Conservation (phyloP, 2,797 vertebrate genomes). For the Coracias cyanogaster region DNA sequence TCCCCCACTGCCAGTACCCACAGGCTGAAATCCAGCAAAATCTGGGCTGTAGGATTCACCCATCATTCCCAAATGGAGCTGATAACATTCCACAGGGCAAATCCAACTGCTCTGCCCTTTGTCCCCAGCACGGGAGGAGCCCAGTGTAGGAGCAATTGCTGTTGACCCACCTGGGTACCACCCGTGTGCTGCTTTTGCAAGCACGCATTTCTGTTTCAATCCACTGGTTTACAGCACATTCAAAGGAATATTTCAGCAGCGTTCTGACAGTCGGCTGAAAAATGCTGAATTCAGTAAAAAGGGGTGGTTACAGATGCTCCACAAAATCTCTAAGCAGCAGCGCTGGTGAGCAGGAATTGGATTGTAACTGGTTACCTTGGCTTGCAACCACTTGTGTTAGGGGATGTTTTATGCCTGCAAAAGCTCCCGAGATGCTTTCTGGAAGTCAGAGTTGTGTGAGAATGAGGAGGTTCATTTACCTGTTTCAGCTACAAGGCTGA, state of each 20-base stretch:
- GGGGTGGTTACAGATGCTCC: background rate
- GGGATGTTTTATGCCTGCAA: background rate
- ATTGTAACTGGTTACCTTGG: background rate
- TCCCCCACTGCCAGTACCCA: background rate
- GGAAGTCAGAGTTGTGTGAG: background rate
- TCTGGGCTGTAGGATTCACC: background rate
- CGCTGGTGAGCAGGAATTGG: rapidly evolving
- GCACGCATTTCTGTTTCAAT: rapidly evolving
- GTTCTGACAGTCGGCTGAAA: background rate
- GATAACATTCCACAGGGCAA: background rate
- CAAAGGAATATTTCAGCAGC: background rate
- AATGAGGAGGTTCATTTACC: background rate
- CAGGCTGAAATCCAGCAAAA: rapidly evolving
- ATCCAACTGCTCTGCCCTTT: background rate
- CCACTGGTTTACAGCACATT: background rate
- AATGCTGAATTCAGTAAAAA: background rate
- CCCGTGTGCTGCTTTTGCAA: background rate
- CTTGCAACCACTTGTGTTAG: background rate
- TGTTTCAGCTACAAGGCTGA: background rate
- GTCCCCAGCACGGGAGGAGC: background rate
- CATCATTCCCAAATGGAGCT: rapidly evolving
- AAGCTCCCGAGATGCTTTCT: background rate
- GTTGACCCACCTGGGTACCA: background rate
- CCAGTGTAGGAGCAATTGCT: rapidly evolving
- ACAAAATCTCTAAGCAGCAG: background rate